Evolutionary conservation across 2,888 invertebrate species (phyloP).

Genomic region (Conomelus anceps): DNA sequence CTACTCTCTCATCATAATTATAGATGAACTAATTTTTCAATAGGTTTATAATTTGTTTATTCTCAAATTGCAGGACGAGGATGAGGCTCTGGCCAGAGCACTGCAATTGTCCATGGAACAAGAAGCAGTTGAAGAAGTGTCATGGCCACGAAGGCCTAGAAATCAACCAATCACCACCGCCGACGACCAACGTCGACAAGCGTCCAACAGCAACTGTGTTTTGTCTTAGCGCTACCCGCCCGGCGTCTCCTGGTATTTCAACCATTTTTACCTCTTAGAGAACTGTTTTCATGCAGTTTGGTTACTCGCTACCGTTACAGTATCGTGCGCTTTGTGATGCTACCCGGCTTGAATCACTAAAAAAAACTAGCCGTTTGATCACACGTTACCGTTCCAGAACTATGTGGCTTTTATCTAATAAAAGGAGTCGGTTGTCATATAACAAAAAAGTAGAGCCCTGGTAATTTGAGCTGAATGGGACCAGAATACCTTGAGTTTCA

Average conservation of each 20-base stretch:
- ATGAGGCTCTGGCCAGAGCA: constrained; percentile 83
- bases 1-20: too few relatives aligned
- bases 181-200: neutral
- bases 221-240: neutral
- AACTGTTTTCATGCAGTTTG: neutral
- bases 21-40: too few relatives aligned
- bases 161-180: neutral
- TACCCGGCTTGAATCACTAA: neutral
- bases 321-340: neutral
- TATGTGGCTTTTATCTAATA: too few relatives aligned
- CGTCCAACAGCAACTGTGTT: neutral
- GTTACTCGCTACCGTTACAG: neutral
- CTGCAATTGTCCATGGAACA: constrained; percentile 64
- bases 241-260: neutral
- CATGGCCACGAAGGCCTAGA: neutral
- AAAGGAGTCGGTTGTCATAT: too few relatives aligned
- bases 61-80: constrained; percentile 57
- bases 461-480: too few relatives aligned
- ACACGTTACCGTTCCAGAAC: too few relatives aligned
- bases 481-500: too few relatives aligned
- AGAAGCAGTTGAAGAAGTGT: neutral
- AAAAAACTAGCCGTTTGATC: neutral
- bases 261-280: neutral
- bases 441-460: too few relatives aligned
- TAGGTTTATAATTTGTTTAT: neutral